These are phyloP conservation scores for Hemicrepidius hirtus DNA, from an alignment of 2,888 invertebrate genomes.

Conservation along the genomic window DNA sequence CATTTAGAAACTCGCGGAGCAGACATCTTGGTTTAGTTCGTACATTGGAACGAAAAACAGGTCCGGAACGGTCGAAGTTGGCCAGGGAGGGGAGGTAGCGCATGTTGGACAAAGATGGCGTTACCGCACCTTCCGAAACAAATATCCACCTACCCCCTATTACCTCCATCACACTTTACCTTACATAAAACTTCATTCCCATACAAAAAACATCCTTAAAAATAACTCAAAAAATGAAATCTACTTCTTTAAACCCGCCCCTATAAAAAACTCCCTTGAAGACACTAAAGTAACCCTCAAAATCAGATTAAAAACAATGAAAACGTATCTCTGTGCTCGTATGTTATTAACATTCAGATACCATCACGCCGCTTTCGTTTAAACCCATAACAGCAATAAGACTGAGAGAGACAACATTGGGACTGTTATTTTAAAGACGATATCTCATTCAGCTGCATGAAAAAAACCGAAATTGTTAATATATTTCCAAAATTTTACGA, in stretches of 20 bases:
- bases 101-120: constrained; percentile 61
- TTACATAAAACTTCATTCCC: not conserved
- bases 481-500: constrained; percentile 53
- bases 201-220: not conserved
- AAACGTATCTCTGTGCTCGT: constrained; percentile 25
- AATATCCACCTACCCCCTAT: constrained; percentile 60
- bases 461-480: constrained; percentile 55
- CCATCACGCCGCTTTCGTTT: constrained; percentile 63
- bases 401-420: constrained; percentile 61
- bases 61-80: constrained; percentile 72
- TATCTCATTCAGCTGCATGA: constrained; percentile 58
- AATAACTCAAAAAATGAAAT: not conserved
- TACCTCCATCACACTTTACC: not conserved
- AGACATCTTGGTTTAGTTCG: constrained; percentile 71
- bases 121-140: constrained; percentile 50
- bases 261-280: not conserved
- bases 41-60: constrained; percentile 71
- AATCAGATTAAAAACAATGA: constrained; percentile 37
- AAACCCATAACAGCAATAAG: constrained; percentile 56
- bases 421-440: constrained; percentile 70
- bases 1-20: constrained; percentile 67
- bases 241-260: too few species aligned
- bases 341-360: constrained; percentile 34
- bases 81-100: constrained; percentile 69
- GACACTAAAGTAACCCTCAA: not conserved